Evolutionary conservation across 2,888 invertebrate species (phyloP), one percentile per base, ranked within the genome.

Genomic region (Platycheirus rosarum): DNA sequence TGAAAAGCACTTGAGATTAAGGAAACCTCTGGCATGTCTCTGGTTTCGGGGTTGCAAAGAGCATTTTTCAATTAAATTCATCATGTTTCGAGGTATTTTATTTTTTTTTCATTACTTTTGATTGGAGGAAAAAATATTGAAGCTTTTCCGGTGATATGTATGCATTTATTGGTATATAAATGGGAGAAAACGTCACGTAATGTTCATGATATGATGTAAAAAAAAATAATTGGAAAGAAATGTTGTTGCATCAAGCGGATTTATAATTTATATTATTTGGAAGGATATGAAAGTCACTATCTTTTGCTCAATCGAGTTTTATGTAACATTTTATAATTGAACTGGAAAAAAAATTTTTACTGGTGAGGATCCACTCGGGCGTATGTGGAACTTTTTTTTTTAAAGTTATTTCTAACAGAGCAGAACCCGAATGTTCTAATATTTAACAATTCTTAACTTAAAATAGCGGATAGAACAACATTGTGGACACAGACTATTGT

Each of bases 1-100:
- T 62, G 69, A 63, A 76, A 76, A 76, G 16, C 48, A 69, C 63
- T 76, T 37, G 69, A 69, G 69, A 55, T 63, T 76, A 63, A 63
- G 69, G 53, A 76, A 76, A 46, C 51, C 60, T 42, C 29, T 32
- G 29, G 5, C 29, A 13, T 40, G 16, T 46, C 20, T 32, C n/a
- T 8, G 32, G 18, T 46, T 32, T 32, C 2, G 42, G 49, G 23
- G 16, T 20, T 14, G 7, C 35, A 14, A 46, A 75, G 63, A 69
- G 69, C n/a, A 62, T 62, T 76, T 69, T 69, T 76, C 62, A 76
- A 76, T 76, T 76, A 76, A 69, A 46, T 69, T 53, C 8, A 20
- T 42, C 26, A 62, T 62, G 51, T 46, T 63, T 69, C 29, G 29
- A 32, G 29, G 6, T 23, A 23, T 23, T 23, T 23, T 23, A 23